A percentile compares a stretch with the other conserved stretches of the same genome.
Evolutionary conservation across 2,888 invertebrate species (phyloP).

Genomic region (Acanthococcus lagerstroemiae): DNA sequence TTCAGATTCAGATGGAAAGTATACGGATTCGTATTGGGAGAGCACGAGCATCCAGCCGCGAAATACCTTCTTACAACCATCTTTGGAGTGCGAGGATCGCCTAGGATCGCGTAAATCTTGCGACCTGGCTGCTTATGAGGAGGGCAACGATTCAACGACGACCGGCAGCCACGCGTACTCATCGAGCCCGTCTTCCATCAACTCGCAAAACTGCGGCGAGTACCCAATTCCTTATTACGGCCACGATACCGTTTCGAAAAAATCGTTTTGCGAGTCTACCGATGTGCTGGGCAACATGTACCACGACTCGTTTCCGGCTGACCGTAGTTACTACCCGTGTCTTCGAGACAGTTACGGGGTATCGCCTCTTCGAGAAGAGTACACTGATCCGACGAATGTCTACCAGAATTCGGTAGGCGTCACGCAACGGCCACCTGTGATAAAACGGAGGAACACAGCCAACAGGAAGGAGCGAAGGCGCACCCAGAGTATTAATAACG

Average conservation of each 20-base stretch:
- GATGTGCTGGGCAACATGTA: neutral
- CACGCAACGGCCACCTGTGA: conserved; percentile 46
- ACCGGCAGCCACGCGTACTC: neutral
- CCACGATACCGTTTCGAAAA: conserved; percentile 1
- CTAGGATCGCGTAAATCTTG: neutral
- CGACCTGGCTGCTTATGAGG: neutral
- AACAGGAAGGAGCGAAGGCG: conserved; percentile 88
- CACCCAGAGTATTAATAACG: conserved; percentile 89
- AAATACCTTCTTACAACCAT: neutral
- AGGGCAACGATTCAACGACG: neutral
- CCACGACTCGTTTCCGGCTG: neutral
- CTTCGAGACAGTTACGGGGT: neutral
- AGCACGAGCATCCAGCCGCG: neutral
- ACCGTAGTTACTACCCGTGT: neutral
- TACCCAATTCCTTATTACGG: neutral
- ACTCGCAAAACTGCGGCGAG: neutral
- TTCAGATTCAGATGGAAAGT: neutral
- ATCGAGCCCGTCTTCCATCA: conserved; percentile 1
- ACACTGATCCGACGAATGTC: neutral
- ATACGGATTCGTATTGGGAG: neutral
- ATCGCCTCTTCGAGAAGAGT: neutral
- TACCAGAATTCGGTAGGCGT: conserved; percentile 10
- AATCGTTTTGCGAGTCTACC: neutral
- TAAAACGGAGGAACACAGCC: conserved; percentile 78
- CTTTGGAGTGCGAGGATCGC: neutral